These are phyloP conservation scores for Cacatua alba DNA, from an alignment of 2,113 vertebrate species.

Conservation along the genomic window DNA sequence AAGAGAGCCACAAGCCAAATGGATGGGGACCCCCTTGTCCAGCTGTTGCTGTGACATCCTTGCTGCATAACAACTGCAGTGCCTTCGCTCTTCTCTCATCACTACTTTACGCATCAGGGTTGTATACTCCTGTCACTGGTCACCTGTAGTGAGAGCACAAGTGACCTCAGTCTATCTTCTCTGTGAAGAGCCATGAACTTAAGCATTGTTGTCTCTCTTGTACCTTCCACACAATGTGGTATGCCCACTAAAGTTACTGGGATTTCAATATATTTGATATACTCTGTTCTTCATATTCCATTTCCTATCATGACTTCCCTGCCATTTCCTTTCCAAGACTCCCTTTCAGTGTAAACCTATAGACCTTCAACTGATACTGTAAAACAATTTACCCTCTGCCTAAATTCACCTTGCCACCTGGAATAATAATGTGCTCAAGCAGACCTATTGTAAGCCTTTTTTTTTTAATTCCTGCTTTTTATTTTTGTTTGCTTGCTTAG, in stretches of 20 bases:
- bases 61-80: neutral
- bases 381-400: neutral
- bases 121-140: neutral
- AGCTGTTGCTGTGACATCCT: neutral
- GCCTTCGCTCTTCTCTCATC: neutral
- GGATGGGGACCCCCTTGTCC: rapidly evolving
- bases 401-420: neutral
- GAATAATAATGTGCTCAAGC: neutral
- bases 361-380: neutral
- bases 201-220: neutral
- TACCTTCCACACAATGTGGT: neutral
- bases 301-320: neutral
- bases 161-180: neutral
- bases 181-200: neutral
- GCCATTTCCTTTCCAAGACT: neutral
- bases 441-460: neutral
- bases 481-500: no score
- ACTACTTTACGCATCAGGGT: neutral
- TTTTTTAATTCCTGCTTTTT: neutral
- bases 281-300: neutral
- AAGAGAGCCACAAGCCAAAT: neutral
- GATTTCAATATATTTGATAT: neutral
- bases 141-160: neutral
- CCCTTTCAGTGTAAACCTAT: neutral
- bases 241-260: neutral